phyloP scores from a whole-genome alignment of 2,113 vertebrate genomes.

The Machaerirhynchus nigripectus region DNA sequence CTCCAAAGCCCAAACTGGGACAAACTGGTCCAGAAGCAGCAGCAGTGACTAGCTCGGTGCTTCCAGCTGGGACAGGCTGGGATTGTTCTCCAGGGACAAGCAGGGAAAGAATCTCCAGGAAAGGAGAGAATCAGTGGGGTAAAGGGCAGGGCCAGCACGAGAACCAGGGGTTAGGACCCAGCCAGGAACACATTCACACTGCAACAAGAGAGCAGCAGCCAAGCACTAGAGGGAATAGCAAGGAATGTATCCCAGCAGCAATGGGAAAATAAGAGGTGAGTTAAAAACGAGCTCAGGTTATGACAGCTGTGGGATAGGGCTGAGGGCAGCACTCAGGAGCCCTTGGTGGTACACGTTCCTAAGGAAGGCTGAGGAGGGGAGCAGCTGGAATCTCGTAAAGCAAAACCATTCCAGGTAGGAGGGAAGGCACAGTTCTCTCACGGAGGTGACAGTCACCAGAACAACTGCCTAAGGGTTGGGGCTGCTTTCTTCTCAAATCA shows the following conservation, averaged over 20 bases:
- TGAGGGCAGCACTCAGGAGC: not conserved
- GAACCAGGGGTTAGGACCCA: not conserved
- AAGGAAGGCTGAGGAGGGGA: not conserved
- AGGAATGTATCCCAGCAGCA: not conserved
- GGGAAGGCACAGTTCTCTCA: not conserved
- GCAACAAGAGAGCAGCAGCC: not conserved
- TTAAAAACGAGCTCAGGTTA: not conserved
- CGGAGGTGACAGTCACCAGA: fast-evolving
- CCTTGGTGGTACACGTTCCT: fast-evolving
- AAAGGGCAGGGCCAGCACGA: not conserved
- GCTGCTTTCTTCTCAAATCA: not conserved
- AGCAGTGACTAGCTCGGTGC: not conserved
- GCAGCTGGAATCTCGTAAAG: not conserved
- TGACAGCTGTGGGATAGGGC: fast-evolving
- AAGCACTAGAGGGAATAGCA: not conserved
- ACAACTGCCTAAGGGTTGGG: not conserved
- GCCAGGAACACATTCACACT: fast-evolving
- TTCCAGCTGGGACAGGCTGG: not conserved
- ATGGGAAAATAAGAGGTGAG: not conserved
- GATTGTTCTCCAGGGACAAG: not conserved
- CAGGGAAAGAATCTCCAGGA: not conserved
- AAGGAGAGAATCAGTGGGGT: not conserved
- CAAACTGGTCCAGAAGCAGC: not conserved
- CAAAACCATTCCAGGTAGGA: not conserved
- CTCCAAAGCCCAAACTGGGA: not conserved